Evolutionary conservation across 2,797 vertebrate genomes (phyloP).

Genomic region (Benthosema pterotum): DNA sequence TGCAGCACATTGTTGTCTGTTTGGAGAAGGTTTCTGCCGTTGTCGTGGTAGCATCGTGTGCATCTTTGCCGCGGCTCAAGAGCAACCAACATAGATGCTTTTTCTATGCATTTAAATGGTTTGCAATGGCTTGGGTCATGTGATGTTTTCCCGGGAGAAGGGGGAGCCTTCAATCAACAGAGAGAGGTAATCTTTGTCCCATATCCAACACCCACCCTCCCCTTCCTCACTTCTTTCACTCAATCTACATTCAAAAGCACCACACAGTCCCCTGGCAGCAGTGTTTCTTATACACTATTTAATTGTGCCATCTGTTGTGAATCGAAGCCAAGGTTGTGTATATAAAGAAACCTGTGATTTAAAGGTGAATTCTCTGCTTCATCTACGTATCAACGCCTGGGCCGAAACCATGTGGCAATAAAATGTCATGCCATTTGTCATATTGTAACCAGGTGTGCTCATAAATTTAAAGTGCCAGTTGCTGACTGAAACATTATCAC

Average conservation of each 20-base stretch:
- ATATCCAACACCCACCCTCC: slow-evolving; percentile 33
- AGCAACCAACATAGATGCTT: slow-evolving; percentile 33
- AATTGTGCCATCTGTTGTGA: slow-evolving; percentile 77
- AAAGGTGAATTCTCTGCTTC: slow-evolving; percentile 34
- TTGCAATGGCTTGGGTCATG: slow-evolving; percentile 38
- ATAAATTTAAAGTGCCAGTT: slow-evolving; percentile 4
- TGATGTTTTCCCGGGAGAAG: slow-evolving; percentile 37
- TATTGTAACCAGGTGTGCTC: slow-evolving; percentile 13
- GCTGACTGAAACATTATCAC: neutral
- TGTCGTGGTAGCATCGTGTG: slow-evolving; percentile 35
- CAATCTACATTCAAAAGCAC: slow-evolving; percentile 69
- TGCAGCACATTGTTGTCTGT: slow-evolving; percentile 16
- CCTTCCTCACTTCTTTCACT: slow-evolving; percentile 69
- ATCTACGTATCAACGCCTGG: slow-evolving; percentile 30
- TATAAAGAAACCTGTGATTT: slow-evolving; percentile 49
- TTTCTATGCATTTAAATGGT: slow-evolving; percentile 66
- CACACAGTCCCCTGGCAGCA: slow-evolving; percentile 57
- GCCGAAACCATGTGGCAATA: slow-evolving; percentile 42
- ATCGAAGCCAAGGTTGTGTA: slow-evolving; percentile 71
- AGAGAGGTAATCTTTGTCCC: slow-evolving; percentile 59
- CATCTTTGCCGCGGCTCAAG: slow-evolving; percentile 22
- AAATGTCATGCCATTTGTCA: slow-evolving; percentile 37
- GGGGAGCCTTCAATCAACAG: slow-evolving; percentile 63
- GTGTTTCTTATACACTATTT: slow-evolving; percentile 59
- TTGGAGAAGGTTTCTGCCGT: slow-evolving; percentile 6